Evolutionary conservation across 1,140 invertebrate species (phyloP).

Genomic region (Mizuhopecten yessoensis): DNA sequence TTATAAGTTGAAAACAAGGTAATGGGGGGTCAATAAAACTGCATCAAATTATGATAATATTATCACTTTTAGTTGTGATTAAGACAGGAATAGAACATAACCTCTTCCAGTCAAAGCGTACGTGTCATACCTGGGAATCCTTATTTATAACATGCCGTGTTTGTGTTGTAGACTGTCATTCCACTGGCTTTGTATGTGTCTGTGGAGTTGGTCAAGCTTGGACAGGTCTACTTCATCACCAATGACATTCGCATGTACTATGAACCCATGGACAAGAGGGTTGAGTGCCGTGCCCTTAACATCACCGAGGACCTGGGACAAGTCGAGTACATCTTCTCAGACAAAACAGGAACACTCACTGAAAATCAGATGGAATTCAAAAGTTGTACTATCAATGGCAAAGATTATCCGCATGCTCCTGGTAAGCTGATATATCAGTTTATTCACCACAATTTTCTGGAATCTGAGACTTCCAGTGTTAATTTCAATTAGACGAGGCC

Average conservation of each 20-base stretch:
- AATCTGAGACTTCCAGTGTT: background rate
- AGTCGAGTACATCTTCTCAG: slow-evolving; percentile 97
- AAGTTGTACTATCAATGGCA: slow-evolving; percentile 93
- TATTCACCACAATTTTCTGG: background rate
- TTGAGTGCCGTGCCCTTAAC: slow-evolving; percentile 97
- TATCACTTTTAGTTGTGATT: no score
- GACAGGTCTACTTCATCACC: slow-evolving; percentile 98
- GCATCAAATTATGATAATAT: no score
- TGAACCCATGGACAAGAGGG: slow-evolving; percentile 90
- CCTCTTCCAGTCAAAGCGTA: no score
- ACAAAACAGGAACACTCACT: slow-evolving; percentile 98
- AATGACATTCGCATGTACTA: slow-evolving; percentile 95
- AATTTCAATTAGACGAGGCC: no score
- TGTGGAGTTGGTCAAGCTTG: slow-evolving; percentile 97
- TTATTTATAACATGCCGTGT: no score
- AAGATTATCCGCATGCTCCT: slow-evolving; percentile 88
- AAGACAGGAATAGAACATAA: no score
- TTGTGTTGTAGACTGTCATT: slow-evolving; percentile 92
- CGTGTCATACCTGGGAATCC: no score
- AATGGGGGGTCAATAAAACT: no score
- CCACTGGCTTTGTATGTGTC: slow-evolving; percentile 98
- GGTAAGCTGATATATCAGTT: slow-evolving; percentile 64
- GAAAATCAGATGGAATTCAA: slow-evolving; percentile 98
- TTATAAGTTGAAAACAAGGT: no score
- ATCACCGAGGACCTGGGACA: slow-evolving; percentile 98